Evolutionary conservation across 1,140 invertebrate genomes (phyloP).

Genomic region (Hesperophylax magnus): DNA sequence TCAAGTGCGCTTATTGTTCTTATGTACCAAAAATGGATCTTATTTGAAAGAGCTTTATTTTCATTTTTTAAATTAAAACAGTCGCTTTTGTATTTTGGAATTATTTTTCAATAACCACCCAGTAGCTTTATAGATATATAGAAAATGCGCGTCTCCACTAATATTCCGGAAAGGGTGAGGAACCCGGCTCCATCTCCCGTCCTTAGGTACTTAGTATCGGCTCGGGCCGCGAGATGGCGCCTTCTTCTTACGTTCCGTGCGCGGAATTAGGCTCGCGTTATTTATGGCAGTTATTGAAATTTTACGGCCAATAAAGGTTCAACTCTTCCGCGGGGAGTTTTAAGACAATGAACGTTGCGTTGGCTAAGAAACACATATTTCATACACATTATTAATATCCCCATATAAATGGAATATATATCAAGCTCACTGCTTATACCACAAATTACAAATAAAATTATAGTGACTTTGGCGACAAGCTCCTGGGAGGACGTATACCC

Average conservation of each 20-base stretch:
- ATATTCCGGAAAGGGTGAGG: conserved; percentile 15
- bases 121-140: too few species aligned
- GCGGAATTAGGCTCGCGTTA: conserved; percentile 54
- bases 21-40: too few species aligned
- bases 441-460: neutral
- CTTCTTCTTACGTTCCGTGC: conserved; percentile 18
- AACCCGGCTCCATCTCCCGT: neutral
- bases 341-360: conserved; percentile 25
- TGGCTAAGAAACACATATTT: conserved; percentile 25
- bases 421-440: neutral
- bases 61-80: too few species aligned
- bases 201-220: conserved; percentile 3
- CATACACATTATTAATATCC: conserved; percentile 34
- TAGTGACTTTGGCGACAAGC: neutral
- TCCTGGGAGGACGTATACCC: too few species aligned
- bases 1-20: too few species aligned
- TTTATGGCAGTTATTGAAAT: conserved; percentile 59
- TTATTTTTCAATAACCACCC: too few species aligned
- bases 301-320: conserved; percentile 49
- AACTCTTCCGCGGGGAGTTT: conserved; percentile 38
- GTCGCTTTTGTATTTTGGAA: too few species aligned
- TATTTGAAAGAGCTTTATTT: too few species aligned
- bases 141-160: conserved; percentile 28
- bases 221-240: conserved; percentile 28
- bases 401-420: neutral